Evolutionary conservation across 2,888 invertebrate species (phyloP).

Genomic region (Machimus rusticus): DNA sequence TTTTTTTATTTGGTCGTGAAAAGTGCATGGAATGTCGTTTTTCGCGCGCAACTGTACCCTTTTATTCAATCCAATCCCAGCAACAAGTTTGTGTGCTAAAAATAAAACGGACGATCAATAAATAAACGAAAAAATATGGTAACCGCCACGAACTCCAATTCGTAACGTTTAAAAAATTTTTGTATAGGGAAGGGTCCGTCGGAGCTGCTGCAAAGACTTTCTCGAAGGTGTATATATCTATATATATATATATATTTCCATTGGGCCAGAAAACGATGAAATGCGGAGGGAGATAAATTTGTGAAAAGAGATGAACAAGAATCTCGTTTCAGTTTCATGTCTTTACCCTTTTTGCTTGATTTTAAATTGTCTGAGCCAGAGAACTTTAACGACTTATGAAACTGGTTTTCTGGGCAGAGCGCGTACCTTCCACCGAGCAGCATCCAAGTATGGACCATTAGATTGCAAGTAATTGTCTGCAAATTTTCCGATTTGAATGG

Average conservation of each 20-base stretch:
- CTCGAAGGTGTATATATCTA: conserved; percentile 16
- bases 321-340: conserved; percentile 44
- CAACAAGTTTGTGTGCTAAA: conserved; percentile 45
- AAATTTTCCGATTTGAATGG: conserved; percentile 39
- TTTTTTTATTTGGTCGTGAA: conserved; percentile 18
- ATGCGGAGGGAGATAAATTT: conserved; percentile 38
- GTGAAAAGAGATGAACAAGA: conserved; percentile 40
- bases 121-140: conserved; percentile 35
- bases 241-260: conserved; percentile 21
- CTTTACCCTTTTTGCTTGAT: conserved; percentile 42
- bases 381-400: conserved; percentile 43
- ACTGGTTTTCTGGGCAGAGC: conserved; percentile 39
- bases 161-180: conserved; percentile 41
- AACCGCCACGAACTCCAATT: conserved; percentile 43
- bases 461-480: conserved; percentile 42
- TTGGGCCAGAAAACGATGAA: conserved; percentile 40
- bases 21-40: conserved; percentile 50
- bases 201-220: conserved; percentile 31
- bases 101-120: conserved; percentile 48
- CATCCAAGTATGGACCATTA: conserved; percentile 40
- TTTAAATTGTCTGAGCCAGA: conserved; percentile 36
- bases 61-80: conserved; percentile 45
- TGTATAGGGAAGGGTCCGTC: conserved; percentile 36
- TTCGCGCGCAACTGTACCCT: conserved; percentile 52
- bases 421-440: conserved; percentile 31